Evolutionary conservation across 2,888 invertebrate genomes (phyloP).

Genomic region (Tetragnatha montana): DNA sequence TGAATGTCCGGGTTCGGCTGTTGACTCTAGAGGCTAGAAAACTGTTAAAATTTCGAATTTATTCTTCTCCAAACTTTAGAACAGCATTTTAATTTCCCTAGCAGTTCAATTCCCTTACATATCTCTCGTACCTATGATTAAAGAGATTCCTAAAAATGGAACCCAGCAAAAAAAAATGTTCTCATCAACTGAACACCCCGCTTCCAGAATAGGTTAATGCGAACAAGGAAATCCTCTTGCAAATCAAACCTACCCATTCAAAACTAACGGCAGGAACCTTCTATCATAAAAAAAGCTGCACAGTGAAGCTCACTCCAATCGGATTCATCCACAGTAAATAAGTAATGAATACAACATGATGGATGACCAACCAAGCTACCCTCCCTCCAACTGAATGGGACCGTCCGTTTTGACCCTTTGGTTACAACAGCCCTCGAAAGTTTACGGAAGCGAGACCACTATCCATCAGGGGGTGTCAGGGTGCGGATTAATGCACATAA

Average conservation of each 20-base stretch:
- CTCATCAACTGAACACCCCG: neutral
- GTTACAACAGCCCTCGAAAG: conserved; percentile 36
- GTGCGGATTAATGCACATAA: conserved; percentile 46
- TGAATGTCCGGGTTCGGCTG: too few species aligned
- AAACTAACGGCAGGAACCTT: neutral
- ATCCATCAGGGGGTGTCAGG: conserved; percentile 43
- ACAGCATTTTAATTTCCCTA: too few species aligned
- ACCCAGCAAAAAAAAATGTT: too few species aligned
- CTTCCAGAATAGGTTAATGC: neutral
- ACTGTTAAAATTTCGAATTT: neutral
- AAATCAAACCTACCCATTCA: neutral
- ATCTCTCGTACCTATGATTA: too few species aligned
- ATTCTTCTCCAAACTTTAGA: neutral
- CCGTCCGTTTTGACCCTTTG: conserved; percentile 55
- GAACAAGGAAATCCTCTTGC: neutral
- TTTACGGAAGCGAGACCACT: conserved; percentile 52
- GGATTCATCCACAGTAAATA: conserved; percentile 22
- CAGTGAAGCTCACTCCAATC: neutral
- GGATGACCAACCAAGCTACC: neutral
- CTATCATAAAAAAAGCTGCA: neutral
- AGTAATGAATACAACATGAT: conserved; percentile 27
- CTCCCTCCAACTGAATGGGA: conserved; percentile 17
- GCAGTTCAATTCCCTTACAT: neutral
- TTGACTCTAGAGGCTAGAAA: too few species aligned
- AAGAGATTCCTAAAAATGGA: too few species aligned